Conservation (phyloP, 1,140 invertebrate species). For the Orius insidiosus region DNA sequence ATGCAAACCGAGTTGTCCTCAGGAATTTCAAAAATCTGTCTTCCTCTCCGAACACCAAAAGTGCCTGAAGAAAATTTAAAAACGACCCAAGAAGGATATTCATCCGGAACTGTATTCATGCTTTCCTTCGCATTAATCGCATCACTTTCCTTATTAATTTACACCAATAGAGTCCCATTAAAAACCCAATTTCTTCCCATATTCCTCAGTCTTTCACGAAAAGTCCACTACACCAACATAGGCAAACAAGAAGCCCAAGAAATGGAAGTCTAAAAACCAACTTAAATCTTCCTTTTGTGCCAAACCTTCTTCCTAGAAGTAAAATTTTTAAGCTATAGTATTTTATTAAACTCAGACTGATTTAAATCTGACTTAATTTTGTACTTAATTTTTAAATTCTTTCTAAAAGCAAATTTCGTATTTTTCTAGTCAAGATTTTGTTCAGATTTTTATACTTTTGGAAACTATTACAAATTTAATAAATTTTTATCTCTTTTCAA, state of each 20-base stretch:
- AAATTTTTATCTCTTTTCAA: too few species aligned
- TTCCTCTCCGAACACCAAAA: conserved; percentile 23
- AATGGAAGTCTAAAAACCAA: conserved; percentile 24
- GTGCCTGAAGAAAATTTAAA: conserved; percentile 16
- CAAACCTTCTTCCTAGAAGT: neutral
- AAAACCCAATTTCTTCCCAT: conserved; percentile 40
- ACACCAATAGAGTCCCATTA: conserved; percentile 38
- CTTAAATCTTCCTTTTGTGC: neutral
- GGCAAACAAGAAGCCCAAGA: conserved; percentile 31
- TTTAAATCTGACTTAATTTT: too few species aligned
- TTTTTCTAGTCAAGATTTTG: too few species aligned
- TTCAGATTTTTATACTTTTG: too few species aligned
- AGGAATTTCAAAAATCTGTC: conserved; percentile 10
- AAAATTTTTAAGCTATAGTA: neutral
- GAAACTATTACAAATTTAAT: too few species aligned
- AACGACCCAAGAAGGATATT: too few species aligned
- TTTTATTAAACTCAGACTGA: too few species aligned
- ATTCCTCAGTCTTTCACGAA: conserved; percentile 43
- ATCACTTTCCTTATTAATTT: conserved; percentile 36
- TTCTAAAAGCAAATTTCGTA: too few species aligned
- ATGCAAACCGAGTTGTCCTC: conserved; percentile 25
- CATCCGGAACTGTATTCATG: conserved; percentile 29
- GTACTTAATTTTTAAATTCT: too few species aligned
- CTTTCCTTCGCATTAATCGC: conserved; percentile 34
- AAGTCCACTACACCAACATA: conserved; percentile 57